Conservation (phyloP, 2,797 vertebrate species). For the Lateolabrax maculatus region DNA sequence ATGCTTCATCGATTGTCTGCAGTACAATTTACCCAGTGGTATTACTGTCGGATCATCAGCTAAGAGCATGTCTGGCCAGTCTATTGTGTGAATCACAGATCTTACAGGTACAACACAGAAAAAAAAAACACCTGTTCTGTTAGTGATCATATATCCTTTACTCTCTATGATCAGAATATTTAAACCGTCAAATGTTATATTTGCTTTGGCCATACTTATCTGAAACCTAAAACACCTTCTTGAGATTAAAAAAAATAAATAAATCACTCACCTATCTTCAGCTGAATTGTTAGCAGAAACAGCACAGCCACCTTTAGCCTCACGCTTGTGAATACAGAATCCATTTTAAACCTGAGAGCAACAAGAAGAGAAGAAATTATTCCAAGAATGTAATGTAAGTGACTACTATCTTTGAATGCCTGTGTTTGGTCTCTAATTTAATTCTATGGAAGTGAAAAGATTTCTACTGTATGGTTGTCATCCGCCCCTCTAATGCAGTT, state of each 20-base stretch:
- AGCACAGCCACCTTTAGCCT: constrained; percentile 59
- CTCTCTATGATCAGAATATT: not conserved
- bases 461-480: not conserved
- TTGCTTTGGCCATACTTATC: not conserved
- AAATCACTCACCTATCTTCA: constrained; percentile 83
- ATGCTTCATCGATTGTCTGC: constrained; percentile 39
- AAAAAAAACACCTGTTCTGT: constrained; percentile 14
- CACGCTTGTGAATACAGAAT: constrained; percentile 21
- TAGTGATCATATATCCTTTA: not conserved
- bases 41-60: constrained; percentile 40
- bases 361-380: constrained; percentile 1
- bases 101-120: not conserved
- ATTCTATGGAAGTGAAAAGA: not conserved
- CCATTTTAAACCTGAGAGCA: constrained; percentile 68
- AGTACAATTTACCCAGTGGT: constrained; percentile 30
- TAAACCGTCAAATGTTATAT: not conserved
- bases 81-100: constrained; percentile 32
- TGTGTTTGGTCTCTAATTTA: constrained; percentile 3
- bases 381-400: not conserved
- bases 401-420: not conserved
- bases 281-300: constrained; percentile 57
- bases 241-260: not conserved
- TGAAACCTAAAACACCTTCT: not conserved
- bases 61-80: constrained; percentile 1
- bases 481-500: not conserved